Base-by-base conservation (phyloP, 2,888 invertebrate species). In the Drosophila mettleri region DNA sequence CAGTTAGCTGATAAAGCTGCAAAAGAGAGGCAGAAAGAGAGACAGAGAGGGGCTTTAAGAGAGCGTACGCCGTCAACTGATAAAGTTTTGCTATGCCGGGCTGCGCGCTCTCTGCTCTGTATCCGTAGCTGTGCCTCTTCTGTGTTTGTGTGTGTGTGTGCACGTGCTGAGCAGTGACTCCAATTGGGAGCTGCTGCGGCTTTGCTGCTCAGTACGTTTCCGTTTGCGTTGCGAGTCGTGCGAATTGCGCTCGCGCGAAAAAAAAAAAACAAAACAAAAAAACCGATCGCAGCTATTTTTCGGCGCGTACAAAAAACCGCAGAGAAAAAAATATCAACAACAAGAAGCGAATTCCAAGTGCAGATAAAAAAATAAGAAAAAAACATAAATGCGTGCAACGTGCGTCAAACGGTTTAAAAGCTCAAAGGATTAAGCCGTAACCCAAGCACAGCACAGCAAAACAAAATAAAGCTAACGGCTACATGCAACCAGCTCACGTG, bases 181-280 rank as follows among this genome's bases (percentile, higher is more conserved):
- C 79, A 62, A 70, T 55, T 59, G 62, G 67, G 63, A 78, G 79
- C 71, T 65, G 73, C 62, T 63, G 54, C 58, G 63, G 67, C 72
- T 78, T 60, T 54, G 39, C 43, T 63, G 71, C 73, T 78, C 87
- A 85, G 87, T 85, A 77, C 76, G 85, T 69, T 80, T 70, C 69
- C 73, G 87, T 80, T 88, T 78, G 87, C 64, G 74, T 62, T 82
- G 80, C 76, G 76, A 78, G 86, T 74, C 84, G 85, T 85, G 80
- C 84, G 88, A 74, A 70, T 67, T 69, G 85, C 86, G 73, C 70
- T 79, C 78, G 82, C 71, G 60, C 43, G 53, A 36, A 27, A 4
- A 16, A 4, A 16, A 24, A 36, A 51, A 41, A 18, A 9, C 5
- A 38, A 24, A 60, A 54, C 20, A 60, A 60, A 57, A 46, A 43